Percentiles rank a stretch among this genome's conserved stretches.
Conservation (phyloP, 1,140 invertebrate species). For the Drosophila albomicans region DNA sequence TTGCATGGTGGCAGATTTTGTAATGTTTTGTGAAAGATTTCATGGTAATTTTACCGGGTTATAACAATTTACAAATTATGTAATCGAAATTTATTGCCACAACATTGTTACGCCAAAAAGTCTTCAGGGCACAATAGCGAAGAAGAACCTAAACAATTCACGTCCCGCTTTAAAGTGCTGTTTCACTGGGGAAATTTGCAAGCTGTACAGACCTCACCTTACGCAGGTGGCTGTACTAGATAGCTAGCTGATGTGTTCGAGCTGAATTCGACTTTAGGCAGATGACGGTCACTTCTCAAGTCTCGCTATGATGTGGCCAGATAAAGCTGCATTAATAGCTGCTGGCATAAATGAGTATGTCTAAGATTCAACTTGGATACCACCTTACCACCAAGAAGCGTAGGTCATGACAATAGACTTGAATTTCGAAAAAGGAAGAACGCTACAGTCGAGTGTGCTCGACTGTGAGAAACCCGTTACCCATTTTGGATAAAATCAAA, state of each 20-base stretch:
- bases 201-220: constrained; percentile 31
- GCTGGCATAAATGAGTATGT: constrained; percentile 8
- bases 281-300: constrained; percentile 16
- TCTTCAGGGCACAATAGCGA: neutral
- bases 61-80: constrained; percentile 82
- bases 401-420: constrained; percentile 11
- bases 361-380: constrained; percentile 4
- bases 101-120: constrained; percentile 14
- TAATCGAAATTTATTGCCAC: constrained; percentile 78
- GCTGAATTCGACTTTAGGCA: constrained; percentile 59
- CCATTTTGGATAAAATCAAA: too few species aligned
- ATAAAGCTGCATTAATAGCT: constrained; percentile 36
- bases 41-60: constrained; percentile 80
- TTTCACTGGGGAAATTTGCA: neutral
- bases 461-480: too few species aligned
- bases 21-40: constrained; percentile 78
- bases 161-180: constrained; percentile 30
- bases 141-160: neutral
- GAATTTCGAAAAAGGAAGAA: too few species aligned
- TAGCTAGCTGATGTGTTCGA: constrained; percentile 62
- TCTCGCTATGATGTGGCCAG: constrained; percentile 17
- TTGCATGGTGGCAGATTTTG: constrained; percentile 67
- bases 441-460: too few species aligned
- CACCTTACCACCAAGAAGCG: neutral
- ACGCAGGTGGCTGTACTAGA: constrained; percentile 70